phyloP scores from a whole-genome alignment of 2,113 vertebrate species.

The Aspidoscelis tigris region DNA sequence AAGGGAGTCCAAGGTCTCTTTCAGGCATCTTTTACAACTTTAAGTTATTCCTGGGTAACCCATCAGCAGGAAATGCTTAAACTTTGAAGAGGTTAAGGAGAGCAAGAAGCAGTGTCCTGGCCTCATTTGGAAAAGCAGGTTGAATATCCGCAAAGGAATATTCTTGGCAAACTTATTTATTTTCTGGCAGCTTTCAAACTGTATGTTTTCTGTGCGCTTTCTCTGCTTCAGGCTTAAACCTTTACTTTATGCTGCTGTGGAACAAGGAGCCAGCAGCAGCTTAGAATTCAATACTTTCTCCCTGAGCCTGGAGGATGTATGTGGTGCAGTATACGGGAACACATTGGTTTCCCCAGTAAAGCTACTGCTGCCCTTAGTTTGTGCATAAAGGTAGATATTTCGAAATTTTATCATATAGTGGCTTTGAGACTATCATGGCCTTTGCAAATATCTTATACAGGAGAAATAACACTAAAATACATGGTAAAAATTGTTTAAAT shows the following conservation, averaged over 20 bases:
- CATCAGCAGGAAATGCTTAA: not conserved
- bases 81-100: not conserved
- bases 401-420: not conserved
- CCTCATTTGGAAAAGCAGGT: constrained; percentile 10
- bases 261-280: constrained; percentile 7
- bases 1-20: not conserved
- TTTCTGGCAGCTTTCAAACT: constrained; percentile 29
- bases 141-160: not conserved
- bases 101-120: not conserved
- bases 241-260: constrained; percentile 3
- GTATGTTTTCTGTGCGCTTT: not conserved
- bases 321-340: not conserved
- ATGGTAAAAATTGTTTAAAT: not conserved
- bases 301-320: not conserved
- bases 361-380: not conserved
- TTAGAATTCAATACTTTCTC: constrained; percentile 1
- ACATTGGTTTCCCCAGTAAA: not conserved
- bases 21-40: not conserved
- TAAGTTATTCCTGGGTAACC: constrained; percentile 19
- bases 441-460: not conserved
- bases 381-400: not conserved
- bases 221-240: accelerated
- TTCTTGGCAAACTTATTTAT: constrained; percentile 17
- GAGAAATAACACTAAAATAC: not conserved
- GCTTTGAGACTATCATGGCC: not conserved